phyloP scores from a whole-genome alignment of 2,888 invertebrate species.

The Monopis laevigella region DNA sequence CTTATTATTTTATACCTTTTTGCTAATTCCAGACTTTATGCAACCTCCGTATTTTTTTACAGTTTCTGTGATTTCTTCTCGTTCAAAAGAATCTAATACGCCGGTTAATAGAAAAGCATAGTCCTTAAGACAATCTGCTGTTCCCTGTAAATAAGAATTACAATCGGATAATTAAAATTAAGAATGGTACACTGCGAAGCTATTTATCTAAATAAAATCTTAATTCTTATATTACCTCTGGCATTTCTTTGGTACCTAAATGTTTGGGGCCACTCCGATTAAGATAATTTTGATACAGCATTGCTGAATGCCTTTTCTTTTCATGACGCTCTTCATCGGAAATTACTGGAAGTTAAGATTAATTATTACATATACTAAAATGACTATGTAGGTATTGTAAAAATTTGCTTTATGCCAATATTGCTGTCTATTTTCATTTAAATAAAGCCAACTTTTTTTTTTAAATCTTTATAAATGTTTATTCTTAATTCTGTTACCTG shows the following conservation, averaged over 20 bases:
- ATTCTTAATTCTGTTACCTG: too few relatives aligned
- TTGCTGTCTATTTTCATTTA: too few relatives aligned
- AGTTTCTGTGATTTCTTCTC: conserved; percentile 78
- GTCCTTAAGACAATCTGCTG: conserved; percentile 75
- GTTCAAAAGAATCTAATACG: conserved; percentile 86
- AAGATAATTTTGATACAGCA: conserved; percentile 79
- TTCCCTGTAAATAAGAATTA: conserved; percentile 68
- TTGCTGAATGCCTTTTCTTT: conserved; percentile 70
- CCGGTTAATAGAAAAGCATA: conserved; percentile 83
- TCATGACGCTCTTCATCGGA: conserved; percentile 76
- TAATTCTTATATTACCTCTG: conserved; percentile 67
- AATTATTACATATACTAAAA: neutral
- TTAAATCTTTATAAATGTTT: too few relatives aligned
- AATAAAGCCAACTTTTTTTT: too few relatives aligned
- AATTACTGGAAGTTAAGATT: conserved; percentile 34
- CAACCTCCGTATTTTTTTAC: conserved; percentile 85
- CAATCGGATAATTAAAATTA: neutral
- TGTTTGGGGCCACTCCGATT: conserved; percentile 82
- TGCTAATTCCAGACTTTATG: conserved; percentile 77
- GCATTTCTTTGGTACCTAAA: conserved; percentile 84
- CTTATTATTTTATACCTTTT: conserved; percentile 64
- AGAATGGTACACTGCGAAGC: neutral
- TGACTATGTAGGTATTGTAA: too few relatives aligned
- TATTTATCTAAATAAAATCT: neutral
- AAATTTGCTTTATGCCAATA: too few relatives aligned